Base-by-base conservation (phyloP, 2,797 vertebrate species). In the Lithobates sylvaticus region DNA sequence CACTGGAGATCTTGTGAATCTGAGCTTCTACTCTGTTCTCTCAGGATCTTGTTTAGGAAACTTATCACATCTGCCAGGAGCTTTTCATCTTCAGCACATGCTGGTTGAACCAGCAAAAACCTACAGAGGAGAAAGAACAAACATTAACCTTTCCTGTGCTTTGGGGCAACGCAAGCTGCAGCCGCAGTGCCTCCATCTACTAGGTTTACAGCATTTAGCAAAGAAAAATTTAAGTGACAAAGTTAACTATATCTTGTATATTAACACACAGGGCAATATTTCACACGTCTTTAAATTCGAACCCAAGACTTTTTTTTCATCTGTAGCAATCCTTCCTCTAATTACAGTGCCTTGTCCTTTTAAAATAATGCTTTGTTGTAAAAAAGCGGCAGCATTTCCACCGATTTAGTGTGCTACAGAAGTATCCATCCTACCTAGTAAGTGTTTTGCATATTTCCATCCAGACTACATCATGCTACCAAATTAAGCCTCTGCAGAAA, bases 91-190 rank as follows among this genome's bases (percentile, higher is more conserved):
- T 99, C 96, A 9, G 87, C 88, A 89, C 96, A 96, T 76, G 96
- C 95, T 88, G 98, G 98, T 91, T 94, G 94, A 83, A 99, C 97
- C 91, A 96, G 96, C 70, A 99, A 92, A 95, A 99, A 99, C 91
- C 98, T 99, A 26, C 42, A 68, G 1, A 86, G 84, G 2, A 75
- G 27, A 91, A 90, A 90, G 50, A 83, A 88, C 50, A 87, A 83
- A 8, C 77, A 84, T 72, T 29, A 86, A 39, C 65, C 69, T 23
- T 44, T 70, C 61, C 12, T 44, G 47, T 81, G 84, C 61, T 75
- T 75, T 70, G n/a, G 44, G 78, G 72, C 76, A 67, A 74, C 21
- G 15, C n/a, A 67, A 10, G 7, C 70, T 71, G 32, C 76, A 50
- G 39, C 54, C 78, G 64, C 72, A 27, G 44, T 27, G 15, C 39